Conservation (phyloP, 2,888 invertebrate genomes). For the Mesorhabditis spiculigera region DNA sequence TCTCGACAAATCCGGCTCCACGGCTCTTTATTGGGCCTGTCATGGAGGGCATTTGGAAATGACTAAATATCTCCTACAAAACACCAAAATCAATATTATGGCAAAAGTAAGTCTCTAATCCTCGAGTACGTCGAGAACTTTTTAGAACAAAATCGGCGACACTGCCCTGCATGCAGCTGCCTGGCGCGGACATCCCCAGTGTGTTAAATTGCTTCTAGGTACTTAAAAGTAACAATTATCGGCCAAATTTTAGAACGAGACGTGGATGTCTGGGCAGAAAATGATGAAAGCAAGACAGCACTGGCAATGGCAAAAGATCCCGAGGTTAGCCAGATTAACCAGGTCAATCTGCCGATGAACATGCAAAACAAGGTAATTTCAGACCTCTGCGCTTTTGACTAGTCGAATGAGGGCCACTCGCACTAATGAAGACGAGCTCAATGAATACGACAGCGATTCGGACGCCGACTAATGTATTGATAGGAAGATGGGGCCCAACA, state of each 20-base stretch:
- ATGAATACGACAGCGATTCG: constrained; percentile 37
- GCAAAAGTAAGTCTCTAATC: background rate
- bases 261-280: constrained; percentile 63
- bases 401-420: constrained; percentile 29
- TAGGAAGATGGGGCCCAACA: background rate
- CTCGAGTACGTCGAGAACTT: constrained; percentile 8
- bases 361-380: background rate
- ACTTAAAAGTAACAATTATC: constrained; percentile 43
- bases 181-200: constrained; percentile 66
- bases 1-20: constrained; percentile 69
- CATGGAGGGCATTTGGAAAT: constrained; percentile 68
- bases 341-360: background rate
- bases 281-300: constrained; percentile 65
- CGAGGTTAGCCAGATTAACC: background rate
- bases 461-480: constrained; percentile 25
- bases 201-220: constrained; percentile 64
- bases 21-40: constrained; percentile 71
- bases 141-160: constrained; percentile 70
- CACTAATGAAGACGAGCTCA: constrained; percentile 29
- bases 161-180: constrained; percentile 69
- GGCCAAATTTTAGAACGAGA: constrained; percentile 58
- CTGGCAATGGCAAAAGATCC: constrained; percentile 64
- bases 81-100: constrained; percentile 10
- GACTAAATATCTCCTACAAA: constrained; percentile 63
- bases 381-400: constrained; percentile 25